These are phyloP conservation scores for Aphelenchoides avenae DNA, from an alignment of 1,140 invertebrate species.

Conservation along the genomic window DNA sequence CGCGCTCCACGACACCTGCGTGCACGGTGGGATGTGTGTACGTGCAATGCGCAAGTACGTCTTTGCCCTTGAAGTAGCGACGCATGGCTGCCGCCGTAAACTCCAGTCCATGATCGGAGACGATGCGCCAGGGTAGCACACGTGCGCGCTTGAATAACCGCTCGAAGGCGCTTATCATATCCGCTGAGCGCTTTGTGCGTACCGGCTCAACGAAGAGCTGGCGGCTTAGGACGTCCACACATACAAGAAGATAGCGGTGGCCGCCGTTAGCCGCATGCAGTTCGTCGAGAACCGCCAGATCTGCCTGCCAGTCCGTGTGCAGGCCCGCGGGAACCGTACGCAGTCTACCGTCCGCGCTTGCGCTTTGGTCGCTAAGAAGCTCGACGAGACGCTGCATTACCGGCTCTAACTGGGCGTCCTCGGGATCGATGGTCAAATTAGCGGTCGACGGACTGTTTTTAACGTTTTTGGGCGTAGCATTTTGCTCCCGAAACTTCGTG, in stretches of 20 bases:
- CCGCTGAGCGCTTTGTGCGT: slow-evolving; percentile 4
- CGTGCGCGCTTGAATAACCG: slow-evolving; percentile 2
- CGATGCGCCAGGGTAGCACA: slow-evolving; percentile 16
- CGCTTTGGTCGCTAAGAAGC: too few relatives aligned
- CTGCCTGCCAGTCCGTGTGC: slow-evolving; percentile 37
- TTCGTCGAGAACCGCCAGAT: slow-evolving; percentile 21
- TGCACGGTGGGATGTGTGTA: slow-evolving; percentile 30
- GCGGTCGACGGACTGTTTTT: background rate
- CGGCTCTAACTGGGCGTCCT: background rate
- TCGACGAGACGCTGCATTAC: too few relatives aligned
- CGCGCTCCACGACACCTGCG: slow-evolving; percentile 34
- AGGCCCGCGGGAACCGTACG: slow-evolving; percentile 17
- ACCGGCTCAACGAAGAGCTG: slow-evolving; percentile 37
- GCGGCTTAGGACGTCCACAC: slow-evolving; percentile 29
- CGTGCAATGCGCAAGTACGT: slow-evolving; percentile 9
- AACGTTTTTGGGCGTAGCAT: background rate
- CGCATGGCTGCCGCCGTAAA: slow-evolving; percentile 22
- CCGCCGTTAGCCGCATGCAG: slow-evolving; percentile 11
- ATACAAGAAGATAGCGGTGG: slow-evolving; percentile 27
- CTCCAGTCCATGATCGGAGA: slow-evolving; percentile 34
- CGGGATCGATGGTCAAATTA: background rate
- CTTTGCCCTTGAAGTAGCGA: slow-evolving; percentile 14
- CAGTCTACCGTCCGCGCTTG: slow-evolving; percentile 2
- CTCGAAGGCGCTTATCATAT: slow-evolving; percentile 29
- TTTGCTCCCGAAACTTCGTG: too few relatives aligned